phyloP scores from a whole-genome alignment of 2,797 vertebrate genomes.

The Sebastes itinus region DNA sequence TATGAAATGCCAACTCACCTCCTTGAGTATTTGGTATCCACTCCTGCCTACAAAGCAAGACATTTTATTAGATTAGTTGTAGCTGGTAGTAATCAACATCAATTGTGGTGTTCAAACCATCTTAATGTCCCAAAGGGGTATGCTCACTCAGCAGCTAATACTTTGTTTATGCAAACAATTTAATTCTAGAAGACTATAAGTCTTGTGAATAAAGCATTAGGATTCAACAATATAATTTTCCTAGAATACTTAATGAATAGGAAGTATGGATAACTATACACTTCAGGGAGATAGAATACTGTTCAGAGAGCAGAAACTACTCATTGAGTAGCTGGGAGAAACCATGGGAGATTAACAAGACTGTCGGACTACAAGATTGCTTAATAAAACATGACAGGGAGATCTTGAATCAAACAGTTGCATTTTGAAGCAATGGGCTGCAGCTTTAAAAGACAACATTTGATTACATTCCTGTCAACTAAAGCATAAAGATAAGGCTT shows the following conservation, averaged over 20 bases:
- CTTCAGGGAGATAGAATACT: background rate
- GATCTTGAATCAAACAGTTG: background rate
- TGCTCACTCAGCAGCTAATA: background rate
- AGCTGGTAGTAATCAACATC: background rate
- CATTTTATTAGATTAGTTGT: background rate
- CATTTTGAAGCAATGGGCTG: background rate
- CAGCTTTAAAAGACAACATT: background rate
- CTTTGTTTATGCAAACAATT: background rate
- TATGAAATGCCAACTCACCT: slow-evolving; percentile 81
- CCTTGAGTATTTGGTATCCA: slow-evolving; percentile 87
- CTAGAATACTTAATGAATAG: background rate
- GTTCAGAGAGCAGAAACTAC: background rate
- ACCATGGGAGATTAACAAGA: background rate
- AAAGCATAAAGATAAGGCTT: background rate
- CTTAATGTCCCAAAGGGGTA: background rate
- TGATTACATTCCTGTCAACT: background rate
- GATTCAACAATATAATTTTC: background rate
- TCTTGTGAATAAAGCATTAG: background rate
- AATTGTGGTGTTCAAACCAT: background rate
- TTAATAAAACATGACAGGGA: background rate
- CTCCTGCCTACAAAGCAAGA: slow-evolving; percentile 79
- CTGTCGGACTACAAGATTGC: background rate
- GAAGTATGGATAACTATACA: background rate
- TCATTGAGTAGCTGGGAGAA: background rate
- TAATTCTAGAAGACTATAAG: background rate